These are phyloP conservation scores for Nymphalis urticae DNA, from an alignment of 2,888 invertebrate genomes.

Conservation along the genomic window DNA sequence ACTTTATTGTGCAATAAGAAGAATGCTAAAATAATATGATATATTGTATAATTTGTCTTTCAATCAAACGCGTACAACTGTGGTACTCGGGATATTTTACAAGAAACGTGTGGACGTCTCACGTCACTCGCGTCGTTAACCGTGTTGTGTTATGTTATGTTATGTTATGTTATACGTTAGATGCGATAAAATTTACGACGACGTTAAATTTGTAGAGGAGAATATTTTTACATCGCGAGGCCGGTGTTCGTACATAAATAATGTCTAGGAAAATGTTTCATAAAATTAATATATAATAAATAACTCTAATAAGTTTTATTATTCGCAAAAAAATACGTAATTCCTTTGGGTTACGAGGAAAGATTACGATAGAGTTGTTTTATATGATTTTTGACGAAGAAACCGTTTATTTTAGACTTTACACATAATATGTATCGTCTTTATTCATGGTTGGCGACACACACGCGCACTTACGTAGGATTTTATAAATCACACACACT, in stretches of 20 bases:
- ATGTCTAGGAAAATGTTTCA: conserved; percentile 13
- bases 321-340: background rate
- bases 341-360: background rate
- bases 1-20: no score
- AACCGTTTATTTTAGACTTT: no score
- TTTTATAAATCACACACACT: no score
- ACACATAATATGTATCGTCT: no score
- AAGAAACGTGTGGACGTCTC: background rate
- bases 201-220: conserved; percentile 11
- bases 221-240: background rate
- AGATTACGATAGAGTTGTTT: no score
- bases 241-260: conserved; percentile 8
- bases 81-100: background rate
- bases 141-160: background rate
- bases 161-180: background rate
- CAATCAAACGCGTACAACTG: background rate
- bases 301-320: background rate
- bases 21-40: no score
- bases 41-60: background rate
- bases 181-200: conserved; percentile 16
- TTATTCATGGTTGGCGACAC: no score
- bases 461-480: no score
- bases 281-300: conserved; percentile 8
- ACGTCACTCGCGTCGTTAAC: background rate
- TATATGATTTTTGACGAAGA: background rate